Evolutionary conservation across 2,888 invertebrate genomes (phyloP).

Genomic region (Chrysina gloriosa): DNA sequence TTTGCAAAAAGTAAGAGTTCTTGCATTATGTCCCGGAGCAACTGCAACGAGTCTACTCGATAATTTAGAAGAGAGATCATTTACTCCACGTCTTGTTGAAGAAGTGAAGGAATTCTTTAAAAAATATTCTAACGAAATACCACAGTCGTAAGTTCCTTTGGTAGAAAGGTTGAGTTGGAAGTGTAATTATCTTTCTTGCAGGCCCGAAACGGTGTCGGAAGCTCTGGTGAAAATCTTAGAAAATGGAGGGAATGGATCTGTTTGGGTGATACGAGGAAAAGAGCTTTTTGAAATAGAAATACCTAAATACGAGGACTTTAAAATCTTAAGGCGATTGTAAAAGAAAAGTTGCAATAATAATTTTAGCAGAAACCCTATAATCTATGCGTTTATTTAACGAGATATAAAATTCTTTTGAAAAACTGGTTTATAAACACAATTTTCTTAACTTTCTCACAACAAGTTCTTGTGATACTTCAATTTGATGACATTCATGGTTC

Average conservation of each 20-base stretch:
- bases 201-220: constrained; percentile 62
- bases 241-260: constrained; percentile 63
- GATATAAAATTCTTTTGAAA: neutral
- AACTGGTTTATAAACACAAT: neutral
- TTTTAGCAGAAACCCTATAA: too few relatives aligned
- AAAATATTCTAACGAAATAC: neutral
- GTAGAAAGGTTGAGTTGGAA: neutral
- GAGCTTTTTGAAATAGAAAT: constrained; percentile 25
- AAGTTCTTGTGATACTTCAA: constrained; percentile 55
- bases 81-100: neutral
- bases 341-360: too few relatives aligned
- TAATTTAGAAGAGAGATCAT: neutral
- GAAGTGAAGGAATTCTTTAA: neutral
- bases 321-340: neutral
- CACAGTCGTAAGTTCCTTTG: constrained; percentile 5
- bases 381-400: too few relatives aligned
- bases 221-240: constrained; percentile 61
- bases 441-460: constrained; percentile 12
- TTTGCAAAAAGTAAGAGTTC: constrained; percentile 11
- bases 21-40: constrained; percentile 26
- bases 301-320: constrained; percentile 3
- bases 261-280: constrained; percentile 63
- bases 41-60: constrained; percentile 16
- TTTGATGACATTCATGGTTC: constrained; percentile 58
- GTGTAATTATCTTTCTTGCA: constrained; percentile 23